Evolutionary conservation across 2,888 invertebrate genomes (phyloP), one percentile per base, ranked within the genome.

Genomic region (Plebejus melissa): DNA sequence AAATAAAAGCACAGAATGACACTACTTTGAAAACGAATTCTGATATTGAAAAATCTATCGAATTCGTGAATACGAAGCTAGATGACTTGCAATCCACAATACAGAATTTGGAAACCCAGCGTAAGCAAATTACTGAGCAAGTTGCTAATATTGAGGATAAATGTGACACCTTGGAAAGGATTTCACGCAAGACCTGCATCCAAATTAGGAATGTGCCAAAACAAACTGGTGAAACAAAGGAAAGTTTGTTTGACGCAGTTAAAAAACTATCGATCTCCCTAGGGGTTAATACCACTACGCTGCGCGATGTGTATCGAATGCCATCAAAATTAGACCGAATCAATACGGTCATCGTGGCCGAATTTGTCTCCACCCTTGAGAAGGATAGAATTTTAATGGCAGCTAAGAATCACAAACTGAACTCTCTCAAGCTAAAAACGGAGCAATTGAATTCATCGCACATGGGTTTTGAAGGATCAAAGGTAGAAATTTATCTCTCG

Each of bases 401-500:
- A n/a, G 57, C 57, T n/a, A 57, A 57, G 16, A 50, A 46, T 50
- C 36, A 50, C 16, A n/a, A 72, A 22, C 41, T 46, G 16, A 72
- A 60, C 28, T 28, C 65, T 9, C 11, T 69, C 1, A 46, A 69
- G 36, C 38, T 32, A 6, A 69, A 69, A 69, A 69, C 69, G 16
- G 69, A 74, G 28, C 38, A 65, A 41, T n/a, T 71, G 13, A 71
- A 71, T 32, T 69, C 69, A 57, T 4, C 57, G 3, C 57, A 57
- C 57, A 16, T 57, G n/a, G 57, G 57, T n/a, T n/a, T 57, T 9
- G 57, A 57, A 57, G 57, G 57, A 57, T 5, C n/a, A 69, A 69
- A 69, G 69, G 28, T 32, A 16, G 69, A 69, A 69, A 69, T 69
- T 13, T 69, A 69, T 6, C 69, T 65, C 11, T 75, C 77, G 0